phyloP scores from a whole-genome alignment of 2,797 vertebrate species.

The Sphenopsis melanotis region DNA sequence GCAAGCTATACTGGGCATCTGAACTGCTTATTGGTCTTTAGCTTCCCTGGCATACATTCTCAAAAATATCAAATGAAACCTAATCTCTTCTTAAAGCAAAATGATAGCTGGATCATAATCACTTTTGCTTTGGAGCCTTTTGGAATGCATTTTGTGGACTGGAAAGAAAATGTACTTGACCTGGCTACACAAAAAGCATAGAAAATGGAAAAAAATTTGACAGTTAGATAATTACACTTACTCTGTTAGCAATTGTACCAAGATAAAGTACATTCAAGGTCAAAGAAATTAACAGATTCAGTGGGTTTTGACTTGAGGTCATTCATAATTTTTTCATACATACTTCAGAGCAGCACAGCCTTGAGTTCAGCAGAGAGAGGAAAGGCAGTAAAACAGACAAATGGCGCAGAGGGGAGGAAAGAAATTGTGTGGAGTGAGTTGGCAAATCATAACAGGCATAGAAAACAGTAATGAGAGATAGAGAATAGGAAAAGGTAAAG shows the following conservation, averaged over 20 bases:
- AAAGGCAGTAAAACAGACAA: neutral
- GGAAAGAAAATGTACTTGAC: neutral
- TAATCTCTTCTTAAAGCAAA: neutral
- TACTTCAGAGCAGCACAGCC: neutral
- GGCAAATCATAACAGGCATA: neutral
- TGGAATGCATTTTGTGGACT: neutral
- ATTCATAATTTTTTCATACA: neutral
- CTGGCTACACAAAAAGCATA: neutral
- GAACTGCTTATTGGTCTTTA: neutral
- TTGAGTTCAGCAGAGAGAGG: neutral
- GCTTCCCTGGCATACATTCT: neutral
- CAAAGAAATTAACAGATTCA: neutral
- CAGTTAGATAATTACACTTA: neutral
- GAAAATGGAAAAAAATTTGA: neutral
- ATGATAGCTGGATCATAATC: neutral
- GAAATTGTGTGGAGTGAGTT: neutral
- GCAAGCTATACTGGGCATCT: neutral
- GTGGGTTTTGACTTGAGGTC: neutral
- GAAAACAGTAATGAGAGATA: neutral
- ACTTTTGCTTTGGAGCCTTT: neutral
- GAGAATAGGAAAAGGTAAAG: neutral
- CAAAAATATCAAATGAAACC: neutral
- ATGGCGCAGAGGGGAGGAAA: neutral
- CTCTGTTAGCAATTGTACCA: neutral
- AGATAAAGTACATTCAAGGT: neutral